A percentile compares a stretch with the other conserved stretches of the same genome.
Conservation (phyloP, 2,113 vertebrate species). For the Aspiorhynchus laticeps region DNA sequence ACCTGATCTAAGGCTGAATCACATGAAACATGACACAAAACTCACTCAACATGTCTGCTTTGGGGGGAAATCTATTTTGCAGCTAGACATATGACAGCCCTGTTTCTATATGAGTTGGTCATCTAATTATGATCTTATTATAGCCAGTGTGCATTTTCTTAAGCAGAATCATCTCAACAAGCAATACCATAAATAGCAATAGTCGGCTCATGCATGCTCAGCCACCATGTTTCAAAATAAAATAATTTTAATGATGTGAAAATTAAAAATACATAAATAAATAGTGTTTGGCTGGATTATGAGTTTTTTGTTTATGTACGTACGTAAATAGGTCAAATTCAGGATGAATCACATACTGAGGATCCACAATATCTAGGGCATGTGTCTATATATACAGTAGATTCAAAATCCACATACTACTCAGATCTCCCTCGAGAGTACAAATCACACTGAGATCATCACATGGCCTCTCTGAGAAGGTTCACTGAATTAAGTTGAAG, state of each 20-base stretch:
- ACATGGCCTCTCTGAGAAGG: neutral
- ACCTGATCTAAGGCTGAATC: neutral
- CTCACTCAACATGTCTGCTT: neutral
- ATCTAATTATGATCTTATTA: neutral
- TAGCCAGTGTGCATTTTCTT: neutral
- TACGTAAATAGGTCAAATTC: conserved; percentile 14
- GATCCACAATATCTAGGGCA: conserved; percentile 14
- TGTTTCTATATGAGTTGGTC: neutral
- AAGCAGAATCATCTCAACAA: neutral
- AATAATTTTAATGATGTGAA: neutral
- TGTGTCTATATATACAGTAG: conserved; percentile 3
- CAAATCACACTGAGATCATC: neutral
- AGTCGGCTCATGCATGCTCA: neutral
- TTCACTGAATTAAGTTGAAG: neutral
- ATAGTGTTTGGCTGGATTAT: neutral
- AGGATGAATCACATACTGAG: neutral
- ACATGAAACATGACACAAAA: conserved; percentile 16
- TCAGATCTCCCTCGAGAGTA: neutral
- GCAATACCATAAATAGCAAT: neutral
- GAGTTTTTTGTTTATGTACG: neutral
- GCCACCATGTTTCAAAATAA: neutral
- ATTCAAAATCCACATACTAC: neutral
- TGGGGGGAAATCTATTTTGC: neutral
- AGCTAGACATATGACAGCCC: neutral
- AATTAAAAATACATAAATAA: neutral